Base-by-base conservation (phyloP, 1,140 invertebrate species). In the Zaprionus capensis region DNA sequence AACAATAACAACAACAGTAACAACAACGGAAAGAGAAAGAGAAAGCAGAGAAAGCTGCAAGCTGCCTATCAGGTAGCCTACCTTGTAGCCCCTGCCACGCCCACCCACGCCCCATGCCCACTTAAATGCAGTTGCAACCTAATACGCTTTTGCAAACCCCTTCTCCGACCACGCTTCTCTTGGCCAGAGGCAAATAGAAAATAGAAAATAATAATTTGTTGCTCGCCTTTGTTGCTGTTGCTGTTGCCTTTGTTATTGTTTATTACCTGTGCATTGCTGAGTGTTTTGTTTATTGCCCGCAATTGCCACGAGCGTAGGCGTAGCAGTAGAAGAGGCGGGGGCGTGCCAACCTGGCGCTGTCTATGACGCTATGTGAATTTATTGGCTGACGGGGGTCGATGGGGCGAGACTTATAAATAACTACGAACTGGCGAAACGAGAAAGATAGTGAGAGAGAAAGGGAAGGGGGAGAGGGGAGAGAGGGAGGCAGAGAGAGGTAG, bases 281-380 rank as follows among this genome's bases (percentile, higher is more conserved):
- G 84, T 87, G 81, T 76, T 87, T 83, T 88, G 84, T 87, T 84
- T 87, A 87, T 76, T 56, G 69, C 56, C 51, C 59, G 63, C 68
- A 62, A 75, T 70, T 57, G 58, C 61, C 69, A 38, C 36, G 67
- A 49, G 66, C 61, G 58, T 58, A 28, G 67, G 66, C 41, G 44
- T 57, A 17, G 12, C 4, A 7, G 5, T 3, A 4, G 17, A n/a
- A 7, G 26, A 0, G 14, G 31, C 14, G 31, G 11, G 38, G 34
- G 12, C 15, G 51, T n/a, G 6, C n/a, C 17, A 38, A 31, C 36
- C 38, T 6, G 41, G 20, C 36, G 20, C n/a, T 77, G 79, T 79
- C 64, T 76, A 84, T 77, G 73, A 80, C 78, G 81, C 53, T 73
- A 24, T 22, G 53, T 71, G 71, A 78, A 83, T 81, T 76, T 84